Conservation (phyloP, 2,113 vertebrate genomes). For the Larimichthys polyactis region DNA sequence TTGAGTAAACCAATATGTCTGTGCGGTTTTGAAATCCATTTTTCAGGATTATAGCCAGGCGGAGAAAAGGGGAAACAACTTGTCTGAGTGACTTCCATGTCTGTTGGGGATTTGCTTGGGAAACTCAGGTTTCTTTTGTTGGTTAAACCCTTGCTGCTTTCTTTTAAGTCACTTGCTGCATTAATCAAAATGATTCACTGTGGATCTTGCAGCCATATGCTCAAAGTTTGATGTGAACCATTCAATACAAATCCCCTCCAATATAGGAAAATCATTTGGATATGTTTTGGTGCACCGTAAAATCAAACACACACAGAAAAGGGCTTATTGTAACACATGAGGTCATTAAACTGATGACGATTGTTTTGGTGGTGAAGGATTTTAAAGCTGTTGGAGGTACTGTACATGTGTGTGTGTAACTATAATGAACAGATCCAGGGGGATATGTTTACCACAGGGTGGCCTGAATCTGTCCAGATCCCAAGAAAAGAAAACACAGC, state of each 20-base stretch:
- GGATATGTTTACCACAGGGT: constrained; percentile 37
- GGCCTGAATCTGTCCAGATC: constrained; percentile 32
- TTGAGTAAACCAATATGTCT: constrained; percentile 66
- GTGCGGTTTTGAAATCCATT: constrained; percentile 62
- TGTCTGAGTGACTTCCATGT: constrained; percentile 42
- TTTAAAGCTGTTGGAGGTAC: constrained; percentile 27
- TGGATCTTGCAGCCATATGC: constrained; percentile 42
- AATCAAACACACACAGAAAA: constrained; percentile 47
- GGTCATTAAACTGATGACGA: constrained; percentile 56
- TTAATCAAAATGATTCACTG: constrained; percentile 33
- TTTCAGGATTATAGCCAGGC: constrained; percentile 50
- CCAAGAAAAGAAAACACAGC: constrained; percentile 11
- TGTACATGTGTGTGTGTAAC: constrained; percentile 17
- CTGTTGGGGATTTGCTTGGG: constrained; percentile 41
- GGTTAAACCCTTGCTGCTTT: constrained; percentile 33
- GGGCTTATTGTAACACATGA: constrained; percentile 42
- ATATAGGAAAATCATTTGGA: constrained; percentile 33
- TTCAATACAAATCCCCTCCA: constrained; percentile 16
- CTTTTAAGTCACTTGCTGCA: constrained; percentile 30
- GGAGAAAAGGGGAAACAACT: constrained; percentile 44
- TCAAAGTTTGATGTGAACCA: constrained; percentile 25
- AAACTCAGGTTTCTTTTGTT: constrained; percentile 52
- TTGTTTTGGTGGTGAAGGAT: constrained; percentile 40
- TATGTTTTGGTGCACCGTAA: constrained; percentile 10
- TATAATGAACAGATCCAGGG: constrained; percentile 26